Evolutionary conservation across 2,797 vertebrate species (phyloP), one percentile per base, ranked within the genome.

Genomic region (Siniperca scherzeri): DNA sequence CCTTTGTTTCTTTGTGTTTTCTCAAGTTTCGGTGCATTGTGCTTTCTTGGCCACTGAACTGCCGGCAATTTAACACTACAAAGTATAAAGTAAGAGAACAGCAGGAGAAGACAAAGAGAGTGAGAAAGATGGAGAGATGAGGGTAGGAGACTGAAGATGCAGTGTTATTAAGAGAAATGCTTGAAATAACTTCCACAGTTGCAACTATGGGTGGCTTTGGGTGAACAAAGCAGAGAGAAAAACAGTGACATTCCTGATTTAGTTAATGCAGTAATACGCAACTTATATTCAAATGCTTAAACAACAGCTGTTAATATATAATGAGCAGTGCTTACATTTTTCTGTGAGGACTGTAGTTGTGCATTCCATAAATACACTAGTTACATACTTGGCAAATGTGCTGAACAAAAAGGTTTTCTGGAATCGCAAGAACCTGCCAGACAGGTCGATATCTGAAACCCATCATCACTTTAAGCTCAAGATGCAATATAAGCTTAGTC

Each of bases 91-190:
- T 55, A 76, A 48, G 17, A 65, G 27, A 70, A 69, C 40, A 65
- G 48, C 17, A 30, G 19, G 62, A 55, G 53, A 42, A 69, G 44
- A 78, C 50, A 55, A 27, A 52, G 56, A 25, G 50, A 19, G 80
- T 71, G 64, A 53, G 67, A 78, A 46, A 21, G 36, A 50, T 52
- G 6, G 56, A 62, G 36, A 22, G n/a, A 22, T 10, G n/a, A 60
- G 33, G 10, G 12, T 66, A 55, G 36, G 30, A 69, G 55, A 19
- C 70, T 75, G 30, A 64, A 67, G 70, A 44, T 84, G 66, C 53
- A 61, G 12, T 38, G 57, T 66, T 38, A 50, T 79, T 53, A n/a
- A 69, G 53, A 81, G 46, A 66, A 77, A 84, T 64, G 46, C 25
- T 55, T 67, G 30, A 82, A 79, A 74, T 78, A 65, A 67, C 59